Evolutionary conservation across 2,888 invertebrate genomes (phyloP).

Genomic region (Agonopterix heracliana): DNA sequence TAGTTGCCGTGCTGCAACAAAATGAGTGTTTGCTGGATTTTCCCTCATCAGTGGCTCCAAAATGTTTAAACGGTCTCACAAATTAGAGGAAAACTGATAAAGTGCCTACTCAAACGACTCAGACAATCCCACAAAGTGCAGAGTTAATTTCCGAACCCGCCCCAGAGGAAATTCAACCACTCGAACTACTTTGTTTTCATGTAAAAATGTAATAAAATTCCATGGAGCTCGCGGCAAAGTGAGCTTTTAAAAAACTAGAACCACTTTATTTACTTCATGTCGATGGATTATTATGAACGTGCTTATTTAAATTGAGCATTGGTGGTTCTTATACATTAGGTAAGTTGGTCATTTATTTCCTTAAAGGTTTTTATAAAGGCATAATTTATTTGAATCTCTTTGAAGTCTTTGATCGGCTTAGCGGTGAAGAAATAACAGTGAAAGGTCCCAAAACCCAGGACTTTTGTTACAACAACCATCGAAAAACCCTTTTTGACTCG

Average conservation of each 20-base stretch:
- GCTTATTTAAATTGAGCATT: slow-evolving; percentile 36
- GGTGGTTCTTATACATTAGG: slow-evolving; percentile 1
- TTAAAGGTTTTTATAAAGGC: background rate
- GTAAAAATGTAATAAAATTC: slow-evolving; percentile 41
- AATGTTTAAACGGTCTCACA: no score
- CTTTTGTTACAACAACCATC: slow-evolving; percentile 32
- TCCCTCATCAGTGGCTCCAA: no score
- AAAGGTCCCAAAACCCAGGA: slow-evolving; percentile 28
- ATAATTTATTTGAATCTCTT: slow-evolving; percentile 26
- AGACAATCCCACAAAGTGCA: no score
- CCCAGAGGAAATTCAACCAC: no score
- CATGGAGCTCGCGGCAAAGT: slow-evolving; percentile 22
- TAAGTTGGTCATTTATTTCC: background rate
- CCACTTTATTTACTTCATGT: slow-evolving; percentile 38
- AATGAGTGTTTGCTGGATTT: no score
- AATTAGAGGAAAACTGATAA: no score
- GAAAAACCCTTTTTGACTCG: slow-evolving; percentile 14
- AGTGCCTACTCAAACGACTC: no score
- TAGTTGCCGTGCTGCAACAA: no score
- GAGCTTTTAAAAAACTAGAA: slow-evolving; percentile 38
- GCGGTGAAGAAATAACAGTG: slow-evolving; percentile 24
- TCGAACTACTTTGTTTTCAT: slow-evolving; percentile 26
- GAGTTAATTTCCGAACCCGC: no score
- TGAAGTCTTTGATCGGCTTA: slow-evolving; percentile 31
- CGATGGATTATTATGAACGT: slow-evolving; percentile 25